Percentiles rank a stretch among this genome's conserved stretches.
These are phyloP conservation scores for Motacilla alba DNA, from an alignment of 2,113 vertebrate genomes.

Conservation along the genomic window DNA sequence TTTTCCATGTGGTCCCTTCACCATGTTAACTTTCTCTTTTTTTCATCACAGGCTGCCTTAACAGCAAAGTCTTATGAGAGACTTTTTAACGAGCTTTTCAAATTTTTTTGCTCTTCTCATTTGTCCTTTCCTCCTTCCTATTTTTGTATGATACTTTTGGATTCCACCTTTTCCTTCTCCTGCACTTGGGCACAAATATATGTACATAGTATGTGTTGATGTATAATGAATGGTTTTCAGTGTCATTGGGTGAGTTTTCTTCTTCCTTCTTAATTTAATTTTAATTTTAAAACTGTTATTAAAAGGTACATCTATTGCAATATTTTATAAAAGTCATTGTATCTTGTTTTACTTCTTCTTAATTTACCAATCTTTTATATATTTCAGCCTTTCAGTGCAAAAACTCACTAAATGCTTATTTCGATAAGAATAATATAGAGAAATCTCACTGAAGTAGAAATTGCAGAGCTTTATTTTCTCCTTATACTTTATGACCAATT, in stretches of 20 bases:
- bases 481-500: background rate
- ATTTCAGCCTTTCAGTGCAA: background rate
- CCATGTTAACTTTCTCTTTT: background rate
- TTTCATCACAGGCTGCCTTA: background rate
- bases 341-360: background rate
- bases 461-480: background rate
- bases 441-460: background rate
- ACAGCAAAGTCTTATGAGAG: background rate
- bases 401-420: background rate
- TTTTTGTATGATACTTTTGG: background rate
- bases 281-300: background rate
- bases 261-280: background rate
- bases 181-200: background rate
- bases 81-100: background rate
- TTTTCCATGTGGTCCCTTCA: background rate
- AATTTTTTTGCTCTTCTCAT: background rate
- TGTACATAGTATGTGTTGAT: background rate
- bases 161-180: background rate
- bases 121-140: background rate
- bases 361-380: background rate
- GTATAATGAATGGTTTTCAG: background rate
- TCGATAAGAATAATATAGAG: background rate
- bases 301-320: background rate
- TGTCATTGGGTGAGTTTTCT: background rate
- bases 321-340: rapidly evolving